Percentiles rank a stretch among this genome's conserved stretches.
phyloP scores from a whole-genome alignment of 2,113 vertebrate genomes.

The Lipophrys pholis region DNA sequence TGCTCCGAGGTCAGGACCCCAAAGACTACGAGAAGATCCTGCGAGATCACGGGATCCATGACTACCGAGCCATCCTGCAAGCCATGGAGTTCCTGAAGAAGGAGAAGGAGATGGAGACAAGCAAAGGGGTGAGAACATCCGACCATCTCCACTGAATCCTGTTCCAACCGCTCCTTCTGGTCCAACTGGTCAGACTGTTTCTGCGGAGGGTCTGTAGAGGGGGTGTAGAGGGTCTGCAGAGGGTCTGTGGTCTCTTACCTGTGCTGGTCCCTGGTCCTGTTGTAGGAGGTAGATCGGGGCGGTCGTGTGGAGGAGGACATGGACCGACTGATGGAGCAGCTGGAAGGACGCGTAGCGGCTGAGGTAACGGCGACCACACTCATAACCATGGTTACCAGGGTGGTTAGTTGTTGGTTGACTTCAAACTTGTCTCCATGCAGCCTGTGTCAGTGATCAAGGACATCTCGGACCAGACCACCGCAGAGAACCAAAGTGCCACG shows the following conservation, averaged over 20 bases:
- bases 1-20: constrained; percentile 97
- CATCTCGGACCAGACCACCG: constrained; percentile 88
- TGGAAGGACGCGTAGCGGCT: constrained; percentile 56
- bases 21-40: constrained; percentile 98
- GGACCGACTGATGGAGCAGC: constrained; percentile 86
- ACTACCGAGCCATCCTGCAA: constrained; percentile 96
- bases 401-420: too few species aligned
- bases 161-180: too few species aligned
- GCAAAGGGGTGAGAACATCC: constrained; percentile 81
- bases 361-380: constrained; percentile 52
- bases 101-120: constrained; percentile 88
- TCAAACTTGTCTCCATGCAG: constrained; percentile 90
- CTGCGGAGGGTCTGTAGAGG: not conserved
- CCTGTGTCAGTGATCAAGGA: constrained; percentile 92
- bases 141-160: too few species aligned
- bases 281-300: constrained; percentile 89
- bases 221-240: too few species aligned
- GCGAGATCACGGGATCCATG: constrained; percentile 93
- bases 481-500: constrained; percentile 86
- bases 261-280: not conserved
- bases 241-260: not conserved
- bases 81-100: constrained; percentile 94
- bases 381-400: too few species aligned
- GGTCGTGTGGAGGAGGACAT: constrained; percentile 89
- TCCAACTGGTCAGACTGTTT: not conserved